Evolutionary conservation across 1,140 invertebrate genomes (phyloP), one percentile per base, ranked within the genome.

Genomic region (Notospermus geniculatus): DNA sequence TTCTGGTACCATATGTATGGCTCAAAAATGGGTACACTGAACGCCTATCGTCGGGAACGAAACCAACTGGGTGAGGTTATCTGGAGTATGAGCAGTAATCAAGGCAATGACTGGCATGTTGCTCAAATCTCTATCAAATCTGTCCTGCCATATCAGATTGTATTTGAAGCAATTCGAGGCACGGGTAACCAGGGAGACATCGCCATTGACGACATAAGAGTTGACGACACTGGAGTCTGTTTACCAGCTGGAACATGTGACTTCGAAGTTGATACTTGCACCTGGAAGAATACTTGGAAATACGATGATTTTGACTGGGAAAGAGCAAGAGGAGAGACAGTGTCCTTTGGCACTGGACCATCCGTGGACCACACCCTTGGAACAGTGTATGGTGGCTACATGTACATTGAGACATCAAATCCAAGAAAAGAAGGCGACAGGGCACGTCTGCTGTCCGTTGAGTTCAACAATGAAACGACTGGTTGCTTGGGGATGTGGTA

Each of bases 1-100:
- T 90, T 91, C 74, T 91, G 84, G 83, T 88, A 83, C 69, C 89
- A 91, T 71, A 91, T 92, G 90, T 89, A 84, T 68, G 90, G 90
- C 19, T 27, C 13, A 1, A 63, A 64, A 25, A 73, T 73, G 13
- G 77, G 77, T 30, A 67, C 73, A 5, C 57, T 77, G 39, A 75
- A 71, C 62, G 63, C 77, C 19, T 70, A 68, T n/a, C 46, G 25
- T 27, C n/a, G 25, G 46, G 19, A 50, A 9, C 5, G 46, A 27
- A 27, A 27, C 46, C n/a, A 50, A 19, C 19, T 50, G 4, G 46
- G 46, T 23, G 25, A 5, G 4, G 39, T 68, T 22, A 36, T 75
- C 9, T 74, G 72, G 73, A 66, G 67, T 57, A 56, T 65, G n/a
- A 70, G 64, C 27, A 71, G 72, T 46, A 65, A 76, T 61, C 72